Evolutionary conservation across 2,113 vertebrate genomes (phyloP).

Genomic region (Casuarius casuarius): DNA sequence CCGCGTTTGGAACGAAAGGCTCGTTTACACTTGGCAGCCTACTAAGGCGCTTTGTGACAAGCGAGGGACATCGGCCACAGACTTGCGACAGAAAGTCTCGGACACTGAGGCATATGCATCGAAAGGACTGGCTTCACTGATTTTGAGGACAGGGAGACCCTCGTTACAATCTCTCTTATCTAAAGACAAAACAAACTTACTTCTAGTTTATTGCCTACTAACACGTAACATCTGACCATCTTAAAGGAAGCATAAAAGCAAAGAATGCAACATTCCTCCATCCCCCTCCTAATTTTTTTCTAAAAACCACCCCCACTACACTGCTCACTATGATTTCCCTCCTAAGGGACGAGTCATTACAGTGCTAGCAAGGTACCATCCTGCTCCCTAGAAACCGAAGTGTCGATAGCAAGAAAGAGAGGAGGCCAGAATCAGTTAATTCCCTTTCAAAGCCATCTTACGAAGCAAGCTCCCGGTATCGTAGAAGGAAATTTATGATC

Average conservation of each 20-base stretch:
- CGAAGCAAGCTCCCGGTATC: neutral
- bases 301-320: neutral
- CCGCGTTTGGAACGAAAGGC: neutral
- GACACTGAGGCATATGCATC: neutral
- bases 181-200: neutral
- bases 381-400: neutral
- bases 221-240: accelerated
- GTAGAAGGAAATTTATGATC: neutral
- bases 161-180: neutral
- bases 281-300: neutral
- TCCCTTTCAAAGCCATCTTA: neutral
- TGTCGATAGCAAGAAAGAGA: neutral
- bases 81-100: neutral
- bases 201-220: neutral
- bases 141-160: neutral
- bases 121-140: neutral
- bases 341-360: neutral
- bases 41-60: neutral
- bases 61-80: neutral
- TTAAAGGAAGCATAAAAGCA: neutral
- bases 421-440: neutral
- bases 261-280: neutral
- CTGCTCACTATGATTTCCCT: neutral
- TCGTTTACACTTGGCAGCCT: neutral
- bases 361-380: neutral